Evolutionary conservation across 1,140 invertebrate genomes (phyloP), one percentile per base, ranked within the genome.

Genomic region (Ips typographus): DNA sequence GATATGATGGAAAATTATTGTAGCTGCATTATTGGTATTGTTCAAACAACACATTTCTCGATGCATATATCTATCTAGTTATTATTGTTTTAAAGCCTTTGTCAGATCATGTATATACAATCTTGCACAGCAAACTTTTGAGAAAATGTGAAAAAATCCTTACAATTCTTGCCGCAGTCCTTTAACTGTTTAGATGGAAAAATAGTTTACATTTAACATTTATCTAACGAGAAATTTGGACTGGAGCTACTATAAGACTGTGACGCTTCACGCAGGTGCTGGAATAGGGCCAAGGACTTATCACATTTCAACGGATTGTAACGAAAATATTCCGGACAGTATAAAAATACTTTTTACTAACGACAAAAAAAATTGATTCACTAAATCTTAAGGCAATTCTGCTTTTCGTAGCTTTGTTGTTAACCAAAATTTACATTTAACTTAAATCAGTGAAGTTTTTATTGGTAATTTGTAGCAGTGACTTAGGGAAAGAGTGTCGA

Each of bases 271-370:
- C n/a, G 59, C 59, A 38, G 40, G 22, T 47, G 43, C 39, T 61
- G 42, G 59, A 65, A 55, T 40, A 56, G 52, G 52, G 38, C 40
- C 55, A 60, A 58, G 58, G 43, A 67, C 42, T 47, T 67, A 67
- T 67, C 65, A 67, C 56, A 68, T 68, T 53, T 59, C 53, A 8
- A 49, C 40, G 57, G 22, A 67, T 62, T 40, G 52, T 7, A 68
- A 52, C 36, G 57, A 61, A 68, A 68, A 52, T 44, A 61, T 68
- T 61, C 62, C 37, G 39, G 36, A 52, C 51, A 55, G 59, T 68
- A 68, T 42, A 68, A 68, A 68, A 68, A 68, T 68, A 68, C 8
- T 52, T 68, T 55, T 68, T 49, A 59, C 47, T 44, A 67, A 59
- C 38, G 39, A 44, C 51, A 38, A 67, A 59, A 39, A 60, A 56